These are phyloP conservation scores for Eupithecia subfuscata DNA, from an alignment of 2,888 invertebrate species.

Conservation along the genomic window DNA sequence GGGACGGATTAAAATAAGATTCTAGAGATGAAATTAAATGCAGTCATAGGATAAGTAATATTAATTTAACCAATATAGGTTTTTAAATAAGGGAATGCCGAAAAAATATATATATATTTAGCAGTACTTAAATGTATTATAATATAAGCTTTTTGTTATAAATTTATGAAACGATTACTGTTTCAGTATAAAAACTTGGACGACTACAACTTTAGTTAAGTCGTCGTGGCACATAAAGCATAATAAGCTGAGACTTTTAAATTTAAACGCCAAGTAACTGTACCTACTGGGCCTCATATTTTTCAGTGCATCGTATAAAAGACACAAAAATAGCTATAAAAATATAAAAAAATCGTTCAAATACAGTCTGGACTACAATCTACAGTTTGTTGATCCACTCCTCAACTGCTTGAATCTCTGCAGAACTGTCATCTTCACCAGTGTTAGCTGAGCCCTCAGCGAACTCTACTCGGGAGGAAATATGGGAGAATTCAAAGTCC, in stretches of 20 bases:
- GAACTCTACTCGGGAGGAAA: conserved; percentile 88
- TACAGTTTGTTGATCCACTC: conserved; percentile 89
- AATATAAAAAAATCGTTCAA: conserved; percentile 2
- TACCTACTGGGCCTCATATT: neutral
- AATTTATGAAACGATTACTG: neutral
- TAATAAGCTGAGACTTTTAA: neutral
- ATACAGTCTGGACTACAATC: conserved; percentile 19
- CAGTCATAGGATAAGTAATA: neutral
- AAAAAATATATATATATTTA: neutral
- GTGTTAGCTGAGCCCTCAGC: conserved; percentile 86
- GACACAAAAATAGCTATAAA: neutral
- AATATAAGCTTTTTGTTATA: neutral
- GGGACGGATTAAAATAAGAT: conserved; percentile 3
- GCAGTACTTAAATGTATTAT: neutral
- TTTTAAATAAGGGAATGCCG: neutral
- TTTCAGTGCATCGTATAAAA: neutral
- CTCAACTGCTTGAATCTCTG: conserved; percentile 86
- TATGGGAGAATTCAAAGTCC: conserved; percentile 92
- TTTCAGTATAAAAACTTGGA: neutral
- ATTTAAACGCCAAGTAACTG: neutral
- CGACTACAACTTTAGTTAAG: neutral
- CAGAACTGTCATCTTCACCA: conserved; percentile 83
- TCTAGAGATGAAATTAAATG: neutral
- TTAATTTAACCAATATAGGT: neutral
- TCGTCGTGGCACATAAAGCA: neutral